phyloP scores from a whole-genome alignment of 2,113 vertebrate genomes.

The Saccopteryx bilineata region DNA sequence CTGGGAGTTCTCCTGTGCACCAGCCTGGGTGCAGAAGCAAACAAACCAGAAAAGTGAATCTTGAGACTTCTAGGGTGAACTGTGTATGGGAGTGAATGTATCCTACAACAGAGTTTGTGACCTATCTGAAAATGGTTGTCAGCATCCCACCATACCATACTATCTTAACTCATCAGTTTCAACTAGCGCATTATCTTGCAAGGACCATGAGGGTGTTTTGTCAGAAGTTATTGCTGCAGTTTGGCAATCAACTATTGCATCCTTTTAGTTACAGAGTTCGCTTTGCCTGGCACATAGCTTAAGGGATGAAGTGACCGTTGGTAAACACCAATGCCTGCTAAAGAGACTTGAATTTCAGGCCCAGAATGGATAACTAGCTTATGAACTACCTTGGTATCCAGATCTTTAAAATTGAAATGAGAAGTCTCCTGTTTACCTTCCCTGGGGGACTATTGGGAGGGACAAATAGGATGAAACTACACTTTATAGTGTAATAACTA shows the following conservation, averaged over 20 bases:
- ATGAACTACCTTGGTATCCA: background rate
- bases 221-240: background rate
- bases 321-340: background rate
- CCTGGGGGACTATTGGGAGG: background rate
- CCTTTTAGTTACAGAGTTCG: slow-evolving; percentile 40
- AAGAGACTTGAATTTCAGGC: background rate
- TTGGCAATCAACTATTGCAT: slow-evolving; percentile 37
- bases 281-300: background rate
- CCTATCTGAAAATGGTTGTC: background rate
- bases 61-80: background rate
- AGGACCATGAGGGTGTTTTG: background rate
- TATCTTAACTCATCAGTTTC: slow-evolving; percentile 60
- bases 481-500: slow-evolving; percentile 31
- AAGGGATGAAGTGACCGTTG: slow-evolving; percentile 2
- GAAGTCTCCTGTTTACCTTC: background rate
- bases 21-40: slow-evolving; percentile 14
- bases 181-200: slow-evolving; percentile 59
- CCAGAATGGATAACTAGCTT: background rate
- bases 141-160: background rate
- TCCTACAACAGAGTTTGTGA: background rate
- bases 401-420: background rate
- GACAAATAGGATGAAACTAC: background rate
- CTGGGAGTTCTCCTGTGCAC: slow-evolving; percentile 64
- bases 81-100: background rate
- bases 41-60: slow-evolving; percentile 12